Evolutionary conservation across 2,888 invertebrate species (phyloP), one percentile per base, ranked within the genome.

Genomic region (Lycocerus yunnanus): DNA sequence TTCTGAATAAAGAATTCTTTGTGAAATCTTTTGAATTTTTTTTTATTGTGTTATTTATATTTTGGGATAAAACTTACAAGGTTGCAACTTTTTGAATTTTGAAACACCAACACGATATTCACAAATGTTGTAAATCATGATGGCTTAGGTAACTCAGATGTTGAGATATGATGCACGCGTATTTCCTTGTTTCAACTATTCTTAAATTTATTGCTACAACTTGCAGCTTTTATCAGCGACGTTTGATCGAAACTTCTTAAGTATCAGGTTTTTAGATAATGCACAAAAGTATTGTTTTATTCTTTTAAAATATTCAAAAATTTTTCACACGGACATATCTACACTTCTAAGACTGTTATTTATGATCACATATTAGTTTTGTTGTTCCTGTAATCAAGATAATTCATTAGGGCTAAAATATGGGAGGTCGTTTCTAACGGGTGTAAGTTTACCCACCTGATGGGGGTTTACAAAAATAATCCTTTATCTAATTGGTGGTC

Each of bases 111-210:
- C 68, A 69, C 73, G 69, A 59, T 61, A 73, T 73, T 68, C 58
- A 73, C 63, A 69, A 61, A 63, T 61, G 14, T 14, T 14, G 58
- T 82, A 82, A 82, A 82, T 82, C 82, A 82, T 79, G 80, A 80
- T 78, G 77, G 78, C 72, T 72, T 74, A 80, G 77, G 77, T 77
- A 80, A 77, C 78, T 80, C 80, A 78, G 79, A 80, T 81, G 73
- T 76, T 79, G 72, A 80, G 81, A 82, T 81, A 81, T 74, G 77
- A 78, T 73, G 78, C 80, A 81, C 81, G 81, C 82, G 81, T 79
- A 81, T 79, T 81, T 82, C 80, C 78, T 80, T 78, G 74, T 79
- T 80, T 79, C 78, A 77, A 80, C 74, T 74, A 71, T 77, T 74
- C 71, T 74, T 43, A 69, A 72, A 80, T 77, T 80, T 80, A 79